Evolutionary conservation across 2,113 vertebrate genomes (phyloP).

Genomic region (Nematolebias whitei): DNA sequence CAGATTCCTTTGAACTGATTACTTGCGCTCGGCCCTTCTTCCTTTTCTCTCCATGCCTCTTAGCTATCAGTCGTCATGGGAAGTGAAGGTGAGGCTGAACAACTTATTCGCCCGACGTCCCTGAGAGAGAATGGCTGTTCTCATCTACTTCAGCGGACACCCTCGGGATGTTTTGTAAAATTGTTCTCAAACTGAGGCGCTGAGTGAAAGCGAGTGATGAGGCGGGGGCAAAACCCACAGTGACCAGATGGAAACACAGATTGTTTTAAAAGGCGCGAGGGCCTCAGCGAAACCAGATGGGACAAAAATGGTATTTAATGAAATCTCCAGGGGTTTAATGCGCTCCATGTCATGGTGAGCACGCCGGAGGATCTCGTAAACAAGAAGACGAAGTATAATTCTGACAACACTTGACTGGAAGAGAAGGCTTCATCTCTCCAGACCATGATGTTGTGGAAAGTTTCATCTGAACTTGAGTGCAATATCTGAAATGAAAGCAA

Average conservation of each 20-base stretch:
- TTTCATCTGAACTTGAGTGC: constrained; percentile 53
- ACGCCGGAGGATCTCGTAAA: constrained; percentile 32
- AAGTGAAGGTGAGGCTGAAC: constrained; percentile 23
- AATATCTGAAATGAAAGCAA: constrained; percentile 42
- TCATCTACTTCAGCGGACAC: constrained; percentile 35
- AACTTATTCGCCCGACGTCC: constrained; percentile 34
- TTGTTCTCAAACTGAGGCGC: constrained; percentile 37
- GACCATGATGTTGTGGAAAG: constrained; percentile 29
- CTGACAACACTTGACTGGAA: constrained; percentile 7
- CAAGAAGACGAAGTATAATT: constrained; percentile 26
- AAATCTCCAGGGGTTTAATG: constrained; percentile 28
- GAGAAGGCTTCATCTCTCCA: constrained; percentile 17
- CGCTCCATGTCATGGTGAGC: constrained; percentile 39
- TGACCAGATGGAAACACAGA: constrained; percentile 78
- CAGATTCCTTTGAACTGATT: constrained; percentile 54
- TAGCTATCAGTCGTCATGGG: constrained; percentile 28
- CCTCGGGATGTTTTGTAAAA: constrained; percentile 54
- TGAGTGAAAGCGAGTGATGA: constrained; percentile 45
- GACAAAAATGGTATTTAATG: constrained; percentile 49
- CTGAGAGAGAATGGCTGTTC: constrained; percentile 25
- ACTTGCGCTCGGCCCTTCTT: constrained; percentile 20
- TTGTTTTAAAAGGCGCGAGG: constrained; percentile 63
- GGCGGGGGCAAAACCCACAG: constrained; percentile 51
- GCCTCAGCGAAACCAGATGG: constrained; percentile 71
- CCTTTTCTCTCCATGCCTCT: constrained; percentile 14